Base-by-base conservation (phyloP, 2,888 invertebrate genomes). In the Pachymerium ferrugineum region DNA sequence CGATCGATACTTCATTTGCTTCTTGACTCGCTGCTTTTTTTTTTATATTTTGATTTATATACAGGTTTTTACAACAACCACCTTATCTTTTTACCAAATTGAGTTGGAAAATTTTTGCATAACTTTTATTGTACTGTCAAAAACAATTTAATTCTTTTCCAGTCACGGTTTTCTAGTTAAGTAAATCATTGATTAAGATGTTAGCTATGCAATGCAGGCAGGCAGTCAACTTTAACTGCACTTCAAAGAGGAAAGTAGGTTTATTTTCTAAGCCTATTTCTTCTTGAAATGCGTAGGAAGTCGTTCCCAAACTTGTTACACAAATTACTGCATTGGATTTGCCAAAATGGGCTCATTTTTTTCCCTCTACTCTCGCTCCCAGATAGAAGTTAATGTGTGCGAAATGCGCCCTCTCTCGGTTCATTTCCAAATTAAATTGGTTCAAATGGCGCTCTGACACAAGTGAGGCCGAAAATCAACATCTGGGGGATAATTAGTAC, bases 321-420 rank as follows among this genome's bases (percentile, higher is more conserved):
- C 62, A 62, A 62, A 62, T 62, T 62, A 62, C 62, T 62, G 62
- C 62, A 62, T n/a, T 62, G 62, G 62, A 62, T 62, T 62, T 62
- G 62, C 62, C 62, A 62, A 62, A 62, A 62, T 62, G 62, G 62
- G 5, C 62, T 62, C 62, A 62, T 25, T 62, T 62, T 62, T 62
- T 62, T 12, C 5, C 62, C 28, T 62, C 62, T 62, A 62, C 62
- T 62, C 62, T 62, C 62, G 62, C 62, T 62, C 62, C 10, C 62
- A 28, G 62, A 62, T n/a, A 62, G 25, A 62, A 62, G 62, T 62
- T 62, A 62, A 62, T 62, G 62, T 62, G 62, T 28, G 62, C 62
- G 62, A 62, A 62, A 62, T 62, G 62, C 62, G 22, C 62, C 62
- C 62, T 62, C 62, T 62, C 62, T 62, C 62, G 62, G 25, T 62